Percentiles rank a stretch among this genome's conserved stretches.
phyloP scores from a whole-genome alignment of 2,113 vertebrate species.

The Heloderma charlesbogerti region DNA sequence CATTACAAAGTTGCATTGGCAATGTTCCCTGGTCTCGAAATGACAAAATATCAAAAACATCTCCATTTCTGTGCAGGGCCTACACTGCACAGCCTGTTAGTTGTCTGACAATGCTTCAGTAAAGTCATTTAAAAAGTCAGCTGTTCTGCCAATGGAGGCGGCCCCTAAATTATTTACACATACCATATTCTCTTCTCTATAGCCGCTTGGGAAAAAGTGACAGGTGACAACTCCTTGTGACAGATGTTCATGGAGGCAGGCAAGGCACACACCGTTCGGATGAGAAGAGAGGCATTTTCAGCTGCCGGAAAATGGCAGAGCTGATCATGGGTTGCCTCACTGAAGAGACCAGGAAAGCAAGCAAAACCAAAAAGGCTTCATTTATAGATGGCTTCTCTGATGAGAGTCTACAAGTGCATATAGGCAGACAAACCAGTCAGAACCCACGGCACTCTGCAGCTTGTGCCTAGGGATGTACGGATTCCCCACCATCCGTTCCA shows the following conservation, averaged over 20 bases:
- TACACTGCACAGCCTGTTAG: background rate
- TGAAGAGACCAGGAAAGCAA: conserved; percentile 51
- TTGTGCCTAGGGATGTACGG: background rate
- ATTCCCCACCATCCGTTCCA: too few species aligned
- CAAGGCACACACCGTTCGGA: conserved; percentile 62
- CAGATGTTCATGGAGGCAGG: conserved; percentile 64
- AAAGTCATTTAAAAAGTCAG: conserved; percentile 60
- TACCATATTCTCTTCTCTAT: conserved; percentile 58
- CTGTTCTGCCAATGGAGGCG: conserved; percentile 53
- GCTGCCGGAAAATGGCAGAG: conserved; percentile 62
- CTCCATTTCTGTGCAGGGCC: background rate
- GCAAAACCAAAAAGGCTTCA: background rate
- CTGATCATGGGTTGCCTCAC: conserved; percentile 60
- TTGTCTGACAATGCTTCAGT: conserved; percentile 46
- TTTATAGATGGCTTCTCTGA: background rate
- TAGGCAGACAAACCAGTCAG: background rate
- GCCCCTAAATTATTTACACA: conserved; percentile 71
- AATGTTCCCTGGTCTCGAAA: background rate
- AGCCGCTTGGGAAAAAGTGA: conserved; percentile 67
- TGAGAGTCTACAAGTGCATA: background rate
- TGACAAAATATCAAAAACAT: background rate
- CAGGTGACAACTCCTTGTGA: conserved; percentile 69
- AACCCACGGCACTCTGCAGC: background rate
- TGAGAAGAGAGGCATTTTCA: conserved; percentile 66
- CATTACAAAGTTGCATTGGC: background rate